A percentile compares a stretch with the other conserved stretches of the same genome.
These are phyloP conservation scores for Calonectris borealis DNA, from an alignment of 2,113 vertebrate genomes.

Conservation along the genomic window DNA sequence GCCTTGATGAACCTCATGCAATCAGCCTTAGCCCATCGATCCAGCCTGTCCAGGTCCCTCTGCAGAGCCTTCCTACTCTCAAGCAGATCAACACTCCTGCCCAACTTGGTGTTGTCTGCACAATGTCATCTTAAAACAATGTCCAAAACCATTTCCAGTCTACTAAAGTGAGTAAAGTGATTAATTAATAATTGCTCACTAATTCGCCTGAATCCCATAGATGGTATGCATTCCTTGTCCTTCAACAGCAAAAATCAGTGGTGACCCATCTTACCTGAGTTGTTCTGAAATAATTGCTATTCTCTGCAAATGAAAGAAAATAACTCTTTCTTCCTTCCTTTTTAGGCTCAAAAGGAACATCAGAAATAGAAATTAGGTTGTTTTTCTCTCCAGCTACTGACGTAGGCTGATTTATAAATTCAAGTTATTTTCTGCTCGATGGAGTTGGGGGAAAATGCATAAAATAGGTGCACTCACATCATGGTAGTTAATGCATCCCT, in stretches of 20 bases:
- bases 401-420: not conserved
- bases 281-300: not conserved
- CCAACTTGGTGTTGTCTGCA: not conserved
- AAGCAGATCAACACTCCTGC: not conserved
- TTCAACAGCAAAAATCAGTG: not conserved
- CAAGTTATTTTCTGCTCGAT: not conserved
- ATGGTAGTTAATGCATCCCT: not conserved
- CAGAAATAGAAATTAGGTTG: not conserved
- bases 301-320: not conserved
- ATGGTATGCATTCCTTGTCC: not conserved
- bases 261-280: not conserved
- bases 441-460: not conserved
- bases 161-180: not conserved
- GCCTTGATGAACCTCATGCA: not conserved
- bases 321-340: not conserved
- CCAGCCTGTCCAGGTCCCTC: not conserved
- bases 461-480: not conserved
- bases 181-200: not conserved
- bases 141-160: not conserved
- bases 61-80: not conserved
- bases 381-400: not conserved
- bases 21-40: not conserved
- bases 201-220: not conserved
- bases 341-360: not conserved
- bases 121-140: not conserved